phyloP scores from a whole-genome alignment of 2,888 invertebrate species.

The Macropis europaea region DNA sequence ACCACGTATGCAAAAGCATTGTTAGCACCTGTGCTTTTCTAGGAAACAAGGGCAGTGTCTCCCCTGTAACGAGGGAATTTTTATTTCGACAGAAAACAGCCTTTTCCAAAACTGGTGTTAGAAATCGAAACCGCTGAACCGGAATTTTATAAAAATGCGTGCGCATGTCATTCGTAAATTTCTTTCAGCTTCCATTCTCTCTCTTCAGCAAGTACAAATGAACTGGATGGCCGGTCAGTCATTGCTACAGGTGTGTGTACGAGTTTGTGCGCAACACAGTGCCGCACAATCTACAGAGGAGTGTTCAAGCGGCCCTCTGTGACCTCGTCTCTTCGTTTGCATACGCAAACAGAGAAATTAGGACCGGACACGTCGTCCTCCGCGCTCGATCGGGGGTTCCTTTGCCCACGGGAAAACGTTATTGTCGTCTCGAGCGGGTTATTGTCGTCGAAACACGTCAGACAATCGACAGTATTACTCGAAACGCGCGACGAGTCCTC shows the following conservation, averaged over 20 bases:
- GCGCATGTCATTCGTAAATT: too few species aligned
- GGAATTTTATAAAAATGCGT: too few species aligned
- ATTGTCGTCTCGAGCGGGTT: conserved; percentile 54
- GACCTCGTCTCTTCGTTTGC: conserved; percentile 67
- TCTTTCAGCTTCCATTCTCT: too few species aligned
- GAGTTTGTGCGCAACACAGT: conserved; percentile 2
- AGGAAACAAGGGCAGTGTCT: too few species aligned
- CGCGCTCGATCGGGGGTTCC: conserved; percentile 26
- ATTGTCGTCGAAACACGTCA: conserved; percentile 52
- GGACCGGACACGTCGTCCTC: conserved; percentile 50
- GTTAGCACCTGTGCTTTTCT: too few species aligned
- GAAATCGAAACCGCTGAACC: too few species aligned
- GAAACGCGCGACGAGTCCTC: conserved; percentile 31
- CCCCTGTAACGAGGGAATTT: too few species aligned
- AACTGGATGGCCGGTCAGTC: not conserved
- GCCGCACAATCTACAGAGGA: not conserved
- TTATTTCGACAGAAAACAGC: too few species aligned
- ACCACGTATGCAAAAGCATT: too few species aligned
- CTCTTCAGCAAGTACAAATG: too few species aligned
- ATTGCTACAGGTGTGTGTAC: conserved; percentile 6
- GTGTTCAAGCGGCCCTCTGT: not conserved
- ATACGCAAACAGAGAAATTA: conserved; percentile 71
- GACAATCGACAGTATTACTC: conserved; percentile 49
- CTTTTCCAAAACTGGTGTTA: too few species aligned
- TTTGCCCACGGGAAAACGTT: conserved; percentile 39